phyloP scores from a whole-genome alignment of 2,888 invertebrate species.

The Lasioglossum vierecki region DNA sequence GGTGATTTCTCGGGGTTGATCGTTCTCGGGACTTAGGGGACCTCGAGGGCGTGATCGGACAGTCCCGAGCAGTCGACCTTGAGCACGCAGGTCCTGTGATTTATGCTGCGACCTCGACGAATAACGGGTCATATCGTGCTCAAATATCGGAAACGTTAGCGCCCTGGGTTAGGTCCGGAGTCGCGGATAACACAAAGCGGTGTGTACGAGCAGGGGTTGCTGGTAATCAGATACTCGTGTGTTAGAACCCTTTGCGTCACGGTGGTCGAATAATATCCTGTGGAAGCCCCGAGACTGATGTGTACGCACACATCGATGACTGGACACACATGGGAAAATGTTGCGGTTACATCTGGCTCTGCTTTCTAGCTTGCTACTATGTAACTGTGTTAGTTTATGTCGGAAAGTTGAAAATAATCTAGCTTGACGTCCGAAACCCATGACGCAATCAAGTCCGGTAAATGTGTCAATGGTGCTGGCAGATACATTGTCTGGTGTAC shows the following conservation, averaged over 20 bases:
- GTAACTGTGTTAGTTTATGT: too few species aligned
- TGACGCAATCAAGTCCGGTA: too few species aligned
- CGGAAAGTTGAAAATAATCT: too few species aligned
- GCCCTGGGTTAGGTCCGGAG: slow-evolving; percentile 29
- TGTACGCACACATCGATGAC: neutral
- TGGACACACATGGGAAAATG: neutral
- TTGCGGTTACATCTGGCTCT: neutral
- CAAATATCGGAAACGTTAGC: slow-evolving; percentile 57
- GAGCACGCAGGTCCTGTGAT: slow-evolving; percentile 5
- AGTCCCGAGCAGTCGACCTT: neutral
- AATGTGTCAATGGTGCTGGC: too few species aligned
- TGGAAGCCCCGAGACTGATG: neutral
- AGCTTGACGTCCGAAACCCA: too few species aligned
- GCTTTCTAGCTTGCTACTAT: too few species aligned
- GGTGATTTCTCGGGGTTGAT: neutral
- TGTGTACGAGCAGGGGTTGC: neutral
- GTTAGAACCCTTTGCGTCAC: neutral
- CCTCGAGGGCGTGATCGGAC: neutral
- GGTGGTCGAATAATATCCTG: slow-evolving; percentile 21
- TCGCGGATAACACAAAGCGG: slow-evolving; percentile 42
- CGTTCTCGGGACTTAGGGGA: neutral
- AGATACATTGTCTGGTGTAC: too few species aligned
- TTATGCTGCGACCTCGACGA: neutral
- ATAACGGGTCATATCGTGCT: slow-evolving; percentile 39
- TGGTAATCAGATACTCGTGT: slow-evolving; percentile 19